Base-by-base conservation (phyloP, 2,797 vertebrate species). In the Lutjanus campechanus region DNA sequence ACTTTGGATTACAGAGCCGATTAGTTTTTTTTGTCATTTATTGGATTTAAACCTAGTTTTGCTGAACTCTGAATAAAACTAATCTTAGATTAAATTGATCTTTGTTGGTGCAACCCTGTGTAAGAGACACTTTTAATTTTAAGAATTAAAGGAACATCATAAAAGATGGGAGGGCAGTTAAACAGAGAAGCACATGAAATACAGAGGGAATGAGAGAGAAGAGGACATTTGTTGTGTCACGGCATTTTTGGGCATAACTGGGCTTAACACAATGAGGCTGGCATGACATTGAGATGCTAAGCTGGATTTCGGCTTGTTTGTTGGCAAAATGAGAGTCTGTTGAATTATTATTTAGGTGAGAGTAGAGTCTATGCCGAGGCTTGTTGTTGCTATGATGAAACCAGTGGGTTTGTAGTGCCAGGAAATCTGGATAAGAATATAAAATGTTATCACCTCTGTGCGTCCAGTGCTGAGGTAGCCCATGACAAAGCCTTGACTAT, bases 321-420 rank as follows among this genome's bases (percentile, higher is more conserved):
- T 77, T 76, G 61, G 43, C 25, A 53, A 55, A 73, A 51, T 25
- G 19, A 13, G 46, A 50, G 8, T 67, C 19, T 2, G 46, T 51
- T 66, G 44, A 62, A 49, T 77, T 71, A 11, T 50, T 71, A 11
- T 60, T 82, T 47, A 19, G 58, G 46, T 60, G 11, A 64, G 62
- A 67, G 15, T 1, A 25, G 16, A 56, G 36, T 22, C 50, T 70
- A 22, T 47, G 68, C 65, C 0, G 19, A 13, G 56, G 47, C 70
- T 63, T 68, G 81, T 49, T 75, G 73, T 36, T 84, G 41, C 62
- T 41, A 19, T 5, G 10, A 50, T 17, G 44, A 54, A 44, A 55
- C 29, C 58, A 49, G 59, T 41, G 59, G 54, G 63, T 69, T 60
- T 63, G 58, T 78, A 2, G 11, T 63, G 60, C 11, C 20, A 15